Evolutionary conservation across 2,113 vertebrate genomes (phyloP).

Genomic region (Ceuthmochares aereus): DNA sequence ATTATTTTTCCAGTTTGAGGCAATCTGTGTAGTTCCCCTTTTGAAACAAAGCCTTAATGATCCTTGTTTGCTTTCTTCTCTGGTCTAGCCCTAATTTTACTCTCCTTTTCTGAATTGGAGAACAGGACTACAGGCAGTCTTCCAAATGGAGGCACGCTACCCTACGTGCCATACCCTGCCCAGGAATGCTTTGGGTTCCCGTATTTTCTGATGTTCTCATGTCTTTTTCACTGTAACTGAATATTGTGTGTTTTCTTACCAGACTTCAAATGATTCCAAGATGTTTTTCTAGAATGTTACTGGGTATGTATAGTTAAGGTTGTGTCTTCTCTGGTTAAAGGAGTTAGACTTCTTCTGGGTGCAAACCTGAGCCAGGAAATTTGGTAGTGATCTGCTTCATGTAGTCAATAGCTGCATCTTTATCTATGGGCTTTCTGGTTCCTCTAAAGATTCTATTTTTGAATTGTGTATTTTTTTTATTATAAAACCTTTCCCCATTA

Average conservation of each 20-base stretch:
- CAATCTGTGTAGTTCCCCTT: background rate
- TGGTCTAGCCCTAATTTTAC: background rate
- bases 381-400: background rate
- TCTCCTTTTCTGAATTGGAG: background rate
- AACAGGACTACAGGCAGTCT: background rate
- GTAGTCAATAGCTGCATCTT: background rate
- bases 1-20: background rate
- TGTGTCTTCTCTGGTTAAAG: background rate
- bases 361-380: background rate
- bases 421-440: background rate
- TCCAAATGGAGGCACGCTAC: background rate
- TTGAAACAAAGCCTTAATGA: background rate
- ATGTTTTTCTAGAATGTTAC: background rate
- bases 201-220: background rate
- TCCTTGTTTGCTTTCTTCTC: background rate
- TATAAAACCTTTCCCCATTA: background rate
- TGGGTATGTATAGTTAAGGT: background rate
- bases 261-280: background rate
- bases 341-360: background rate
- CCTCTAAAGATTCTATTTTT: background rate
- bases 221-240: background rate
- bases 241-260: background rate
- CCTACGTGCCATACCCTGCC: background rate
- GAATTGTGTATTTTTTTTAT: background rate
- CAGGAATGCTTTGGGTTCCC: background rate